These are phyloP conservation scores for Troides helena DNA, from an alignment of 2,888 invertebrate genomes.

Conservation along the genomic window DNA sequence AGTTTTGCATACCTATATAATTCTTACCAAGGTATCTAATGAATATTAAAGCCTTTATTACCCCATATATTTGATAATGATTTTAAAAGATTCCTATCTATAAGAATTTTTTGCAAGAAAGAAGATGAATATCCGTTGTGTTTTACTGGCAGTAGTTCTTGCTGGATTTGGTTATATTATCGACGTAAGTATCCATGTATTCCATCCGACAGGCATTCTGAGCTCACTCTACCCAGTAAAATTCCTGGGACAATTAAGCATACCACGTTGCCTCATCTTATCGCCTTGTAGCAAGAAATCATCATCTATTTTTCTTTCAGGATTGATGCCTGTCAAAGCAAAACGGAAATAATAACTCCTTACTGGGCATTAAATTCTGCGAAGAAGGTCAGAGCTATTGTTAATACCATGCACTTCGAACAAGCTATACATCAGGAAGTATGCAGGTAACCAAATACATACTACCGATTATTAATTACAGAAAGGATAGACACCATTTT, in stretches of 20 bases:
- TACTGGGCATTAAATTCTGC: conserved; percentile 97
- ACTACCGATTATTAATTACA: background rate
- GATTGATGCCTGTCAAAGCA: conserved; percentile 94
- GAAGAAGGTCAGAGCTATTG: conserved; percentile 93
- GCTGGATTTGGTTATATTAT: no score
- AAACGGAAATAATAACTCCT: conserved; percentile 94
- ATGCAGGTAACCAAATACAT: conserved; percentile 83
- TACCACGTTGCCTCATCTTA: background rate
- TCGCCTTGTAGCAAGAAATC: background rate
- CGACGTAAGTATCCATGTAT: background rate
- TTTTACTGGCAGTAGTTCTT: no score
- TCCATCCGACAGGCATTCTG: background rate
- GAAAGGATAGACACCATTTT: no score
- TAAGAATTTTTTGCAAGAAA: no score
- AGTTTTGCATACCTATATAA: background rate
- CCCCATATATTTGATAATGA: no score
- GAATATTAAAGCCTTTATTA: no score
- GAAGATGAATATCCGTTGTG: no score
- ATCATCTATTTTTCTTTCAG: conserved; percentile 63
- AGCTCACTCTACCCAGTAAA: background rate
- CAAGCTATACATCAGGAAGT: conserved; percentile 97
- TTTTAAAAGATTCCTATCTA: no score
- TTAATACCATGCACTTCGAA: conserved; percentile 96
- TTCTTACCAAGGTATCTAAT: no score
- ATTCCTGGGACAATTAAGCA: background rate